These are phyloP conservation scores for Eumerus sabulonum DNA, from an alignment of 2,888 invertebrate genomes.

Conservation along the genomic window DNA sequence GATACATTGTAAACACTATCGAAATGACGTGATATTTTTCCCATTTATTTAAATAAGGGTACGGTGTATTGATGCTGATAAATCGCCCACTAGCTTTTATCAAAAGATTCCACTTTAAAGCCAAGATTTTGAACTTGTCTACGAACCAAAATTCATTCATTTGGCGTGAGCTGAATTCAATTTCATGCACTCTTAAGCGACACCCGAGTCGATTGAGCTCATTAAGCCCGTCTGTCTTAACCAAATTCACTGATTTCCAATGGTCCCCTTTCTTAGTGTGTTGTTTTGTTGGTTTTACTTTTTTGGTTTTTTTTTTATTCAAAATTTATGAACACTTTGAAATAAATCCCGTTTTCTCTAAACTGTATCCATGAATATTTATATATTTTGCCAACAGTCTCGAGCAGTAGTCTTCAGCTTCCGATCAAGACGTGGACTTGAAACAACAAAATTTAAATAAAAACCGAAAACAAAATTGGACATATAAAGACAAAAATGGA, in stretches of 20 bases:
- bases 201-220: no score
- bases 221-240: no score
- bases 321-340: conserved; percentile 48
- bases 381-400: conserved; percentile 5
- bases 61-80: not conserved
- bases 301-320: conserved; percentile 3
- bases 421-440: conserved; percentile 37
- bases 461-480: not conserved
- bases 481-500: conserved; percentile 14
- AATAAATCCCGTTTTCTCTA: conserved; percentile 38
- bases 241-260: conserved; percentile 27
- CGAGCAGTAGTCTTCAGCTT: conserved; percentile 24
- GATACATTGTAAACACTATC: no score
- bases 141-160: conserved; percentile 9
- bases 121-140: not conserved
- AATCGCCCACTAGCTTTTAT: no score
- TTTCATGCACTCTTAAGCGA: conserved; percentile 14
- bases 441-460: no score
- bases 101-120: not conserved
- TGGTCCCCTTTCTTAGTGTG: conserved; percentile 16
- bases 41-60: not conserved
- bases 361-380: conserved; percentile 44
- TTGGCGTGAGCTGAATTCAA: conserved; percentile 14
- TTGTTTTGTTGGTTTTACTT: no score
- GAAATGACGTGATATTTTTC: not conserved